Evolutionary conservation across 2,113 vertebrate genomes (phyloP).

Genomic region (Syngnathoides biaculeatus): DNA sequence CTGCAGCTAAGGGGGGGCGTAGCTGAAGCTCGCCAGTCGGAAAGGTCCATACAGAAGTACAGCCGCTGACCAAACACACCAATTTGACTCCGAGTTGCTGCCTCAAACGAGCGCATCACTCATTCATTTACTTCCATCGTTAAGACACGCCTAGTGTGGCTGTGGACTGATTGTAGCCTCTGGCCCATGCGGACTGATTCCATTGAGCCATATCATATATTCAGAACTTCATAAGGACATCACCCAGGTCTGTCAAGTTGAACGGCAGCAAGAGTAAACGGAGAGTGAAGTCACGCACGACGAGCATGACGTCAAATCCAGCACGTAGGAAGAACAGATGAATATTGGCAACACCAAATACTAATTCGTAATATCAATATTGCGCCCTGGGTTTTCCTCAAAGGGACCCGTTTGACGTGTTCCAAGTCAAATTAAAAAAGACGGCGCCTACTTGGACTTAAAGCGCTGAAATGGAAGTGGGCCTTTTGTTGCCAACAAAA

Average conservation of each 20-base stretch:
- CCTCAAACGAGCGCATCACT: no score
- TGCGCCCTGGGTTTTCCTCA: neutral
- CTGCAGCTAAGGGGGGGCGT: no score
- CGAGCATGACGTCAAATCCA: neutral
- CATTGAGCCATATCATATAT: neutral
- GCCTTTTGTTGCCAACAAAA: neutral
- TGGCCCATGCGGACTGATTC: neutral
- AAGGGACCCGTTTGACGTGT: neutral
- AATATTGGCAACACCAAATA: neutral
- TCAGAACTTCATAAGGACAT: neutral
- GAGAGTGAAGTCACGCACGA: neutral
- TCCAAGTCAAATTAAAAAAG: neutral
- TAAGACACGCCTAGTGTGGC: no score
- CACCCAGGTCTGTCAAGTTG: neutral
- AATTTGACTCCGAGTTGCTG: no score
- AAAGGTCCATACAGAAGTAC: no score
- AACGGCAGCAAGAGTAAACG: neutral
- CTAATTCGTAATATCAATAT: neutral
- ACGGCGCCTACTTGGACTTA: neutral
- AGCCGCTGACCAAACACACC: no score
- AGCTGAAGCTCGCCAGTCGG: no score
- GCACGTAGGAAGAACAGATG: neutral
- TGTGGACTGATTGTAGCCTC: neutral
- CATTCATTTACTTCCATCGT: no score
- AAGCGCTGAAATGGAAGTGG: neutral